phyloP scores from a whole-genome alignment of 2,888 invertebrate species.

The Acronicta psi region DNA sequence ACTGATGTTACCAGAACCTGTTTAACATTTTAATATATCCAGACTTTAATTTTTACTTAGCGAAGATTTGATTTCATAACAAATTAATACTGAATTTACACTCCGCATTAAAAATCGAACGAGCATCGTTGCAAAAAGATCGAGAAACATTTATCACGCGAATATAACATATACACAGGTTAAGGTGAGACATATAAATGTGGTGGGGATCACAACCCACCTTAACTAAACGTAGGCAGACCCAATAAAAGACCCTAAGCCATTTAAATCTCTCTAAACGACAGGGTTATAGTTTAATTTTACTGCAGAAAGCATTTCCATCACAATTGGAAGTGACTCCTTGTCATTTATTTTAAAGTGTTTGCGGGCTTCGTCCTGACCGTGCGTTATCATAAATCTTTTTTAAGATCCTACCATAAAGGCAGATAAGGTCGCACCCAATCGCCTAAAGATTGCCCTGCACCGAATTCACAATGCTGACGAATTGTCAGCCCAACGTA shows the following conservation, averaged over 20 bases:
- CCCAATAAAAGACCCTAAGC: constrained; percentile 83
- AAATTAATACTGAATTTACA: constrained; percentile 51
- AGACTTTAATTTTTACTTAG: constrained; percentile 28
- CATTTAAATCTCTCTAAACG: constrained; percentile 88
- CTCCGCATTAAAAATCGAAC: constrained; percentile 45
- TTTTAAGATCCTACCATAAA: constrained; percentile 88
- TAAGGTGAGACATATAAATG: constrained; percentile 74
- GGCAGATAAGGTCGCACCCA: constrained; percentile 87
- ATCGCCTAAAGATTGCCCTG: constrained; percentile 85
- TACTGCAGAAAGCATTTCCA: constrained; percentile 89
- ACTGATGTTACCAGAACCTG: constrained; percentile 32
- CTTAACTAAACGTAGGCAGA: constrained; percentile 74
- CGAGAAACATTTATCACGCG: constrained; percentile 52
- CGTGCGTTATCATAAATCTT: constrained; percentile 89
- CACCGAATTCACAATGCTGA: constrained; percentile 83
- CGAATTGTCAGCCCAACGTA: constrained; percentile 77
- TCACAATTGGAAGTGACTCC: constrained; percentile 88
- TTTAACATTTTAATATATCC: constrained; percentile 15
- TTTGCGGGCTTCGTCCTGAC: constrained; percentile 81
- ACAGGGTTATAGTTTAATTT: constrained; percentile 88
- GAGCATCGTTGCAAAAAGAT: constrained; percentile 48
- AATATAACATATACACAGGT: constrained; percentile 61
- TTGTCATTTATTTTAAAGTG: constrained; percentile 89
- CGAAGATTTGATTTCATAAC: constrained; percentile 28
- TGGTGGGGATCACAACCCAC: constrained; percentile 67